Evolutionary conservation across 1,140 invertebrate genomes (phyloP), one percentile per base, ranked within the genome.

Genomic region (Trypoxylus dichotomus): DNA sequence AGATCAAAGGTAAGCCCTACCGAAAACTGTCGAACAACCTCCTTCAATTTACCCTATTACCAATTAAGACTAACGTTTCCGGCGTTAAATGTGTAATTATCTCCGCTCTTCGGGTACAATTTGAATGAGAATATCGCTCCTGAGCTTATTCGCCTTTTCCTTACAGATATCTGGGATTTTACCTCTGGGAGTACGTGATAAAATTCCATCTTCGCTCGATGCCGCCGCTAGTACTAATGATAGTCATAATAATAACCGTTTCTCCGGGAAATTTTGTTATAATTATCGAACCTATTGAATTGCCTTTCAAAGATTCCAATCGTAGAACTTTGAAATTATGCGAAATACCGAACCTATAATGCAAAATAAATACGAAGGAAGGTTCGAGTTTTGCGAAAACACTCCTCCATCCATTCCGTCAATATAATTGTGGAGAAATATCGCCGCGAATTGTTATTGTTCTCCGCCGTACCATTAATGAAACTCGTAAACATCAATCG

Each of bases 1-100:
- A 63, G 13, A 63, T 63, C 60, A 63, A 63, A 63, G 60, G 1
- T 63, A 19, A 63, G 6, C 60, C 60, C 3, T 13, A 47, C 13
- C 43, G 15, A 27, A 37, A 63, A 63, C 19, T 63, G 60, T 63
- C 10, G 60, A 63, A 63, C 19, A 63, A 24, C 19, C 8, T 5
- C 60, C 13, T 63, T 63, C 60, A 63, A 63, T 63, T 63, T 19
- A 5, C 25, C 19, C 60, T 24, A 63, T 63, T 63, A 63, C 19
- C 60, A 63, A 63, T 63, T 63, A 63, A 63, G 60, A 63, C 13
- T 63, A 63, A 63, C 60, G 60, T 63, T 27, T 63, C 24, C 60
- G 21, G 60, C 60, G 24, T 63, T 63, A 63, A 5, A 10, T 27
- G 19, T 63, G 60, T 63, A 63, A 63, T 63, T 63, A 63, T 63